Evolutionary conservation across 2,888 invertebrate genomes (phyloP).

Genomic region (Cataglyphis albicans): DNA sequence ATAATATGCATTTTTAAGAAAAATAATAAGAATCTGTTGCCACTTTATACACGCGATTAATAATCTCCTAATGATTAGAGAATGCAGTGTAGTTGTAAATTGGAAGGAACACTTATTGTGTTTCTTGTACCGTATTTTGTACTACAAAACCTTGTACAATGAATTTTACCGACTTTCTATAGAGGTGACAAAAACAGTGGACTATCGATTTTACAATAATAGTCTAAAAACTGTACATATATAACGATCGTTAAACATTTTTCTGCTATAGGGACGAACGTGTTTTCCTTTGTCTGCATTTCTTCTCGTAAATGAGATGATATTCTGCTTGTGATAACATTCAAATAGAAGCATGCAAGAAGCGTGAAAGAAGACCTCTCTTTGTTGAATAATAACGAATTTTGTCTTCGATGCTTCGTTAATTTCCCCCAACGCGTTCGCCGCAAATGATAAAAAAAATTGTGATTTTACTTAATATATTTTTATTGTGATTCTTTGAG

Average conservation of each 20-base stretch:
- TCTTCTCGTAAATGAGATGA: slow-evolving; percentile 54
- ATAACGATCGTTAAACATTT: slow-evolving; percentile 63
- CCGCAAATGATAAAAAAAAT: slow-evolving; percentile 61
- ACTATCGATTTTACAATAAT: slow-evolving; percentile 65
- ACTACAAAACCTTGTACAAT: slow-evolving; percentile 65
- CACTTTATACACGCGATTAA: slow-evolving; percentile 69
- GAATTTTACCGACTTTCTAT: slow-evolving; percentile 65
- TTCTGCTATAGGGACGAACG: slow-evolving; percentile 62
- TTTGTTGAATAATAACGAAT: slow-evolving; percentile 62
- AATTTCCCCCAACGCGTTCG: slow-evolving; percentile 64
- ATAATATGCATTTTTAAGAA: slow-evolving; percentile 11
- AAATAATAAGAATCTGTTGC: slow-evolving; percentile 68
- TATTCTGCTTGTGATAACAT: slow-evolving; percentile 62
- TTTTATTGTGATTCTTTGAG: slow-evolving; percentile 65
- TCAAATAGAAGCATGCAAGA: slow-evolving; percentile 61
- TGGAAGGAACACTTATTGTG: slow-evolving; percentile 60
- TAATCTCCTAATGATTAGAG: slow-evolving; percentile 68
- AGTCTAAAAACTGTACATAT: slow-evolving; percentile 64
- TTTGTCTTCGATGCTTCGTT: slow-evolving; percentile 62
- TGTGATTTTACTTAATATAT: slow-evolving; percentile 71
- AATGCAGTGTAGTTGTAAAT: slow-evolving; percentile 69
- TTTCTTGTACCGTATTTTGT: slow-evolving; percentile 70
- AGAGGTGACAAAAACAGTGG: slow-evolving; percentile 54
- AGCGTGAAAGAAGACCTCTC: slow-evolving; percentile 52
- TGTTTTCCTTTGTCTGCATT: slow-evolving; percentile 67